Percentiles rank a stretch among this genome's conserved stretches.
Evolutionary conservation across 2,797 vertebrate genomes (phyloP).

Genomic region (Thalassophryne amazonica): DNA sequence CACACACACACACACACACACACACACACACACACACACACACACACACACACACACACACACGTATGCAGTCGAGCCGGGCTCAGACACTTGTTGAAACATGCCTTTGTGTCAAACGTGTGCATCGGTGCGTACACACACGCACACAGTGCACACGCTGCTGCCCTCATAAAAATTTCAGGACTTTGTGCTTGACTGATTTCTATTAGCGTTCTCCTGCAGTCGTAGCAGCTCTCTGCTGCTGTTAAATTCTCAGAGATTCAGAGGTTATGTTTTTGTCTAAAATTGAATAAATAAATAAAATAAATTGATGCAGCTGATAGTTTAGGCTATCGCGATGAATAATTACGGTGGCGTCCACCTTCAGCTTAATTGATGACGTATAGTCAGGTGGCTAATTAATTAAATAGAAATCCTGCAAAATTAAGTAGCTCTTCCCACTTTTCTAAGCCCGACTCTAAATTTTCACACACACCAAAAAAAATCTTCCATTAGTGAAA

Average conservation of each 20-base stretch:
- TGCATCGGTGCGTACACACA: background rate
- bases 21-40: background rate
- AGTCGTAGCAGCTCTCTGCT: slow-evolving; percentile 5
- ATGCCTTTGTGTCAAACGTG: background rate
- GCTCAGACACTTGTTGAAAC: slow-evolving; percentile 39
- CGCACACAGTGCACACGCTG: slow-evolving; percentile 7
- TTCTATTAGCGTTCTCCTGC: slow-evolving; percentile 46
- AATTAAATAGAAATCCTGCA: too few species aligned
- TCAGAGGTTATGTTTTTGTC: too few species aligned
- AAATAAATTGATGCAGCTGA: too few species aligned
- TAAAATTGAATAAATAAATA: too few species aligned
- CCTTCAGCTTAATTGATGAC: too few species aligned
- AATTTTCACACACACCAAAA: too few species aligned
- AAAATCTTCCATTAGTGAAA: too few species aligned
- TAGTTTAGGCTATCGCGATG: too few species aligned
- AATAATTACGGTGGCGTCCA: too few species aligned
- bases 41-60: background rate
- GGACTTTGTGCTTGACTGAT: slow-evolving; percentile 35
- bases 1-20: slow-evolving; percentile 2
- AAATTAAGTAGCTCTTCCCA: too few species aligned
- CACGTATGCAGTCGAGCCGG: background rate
- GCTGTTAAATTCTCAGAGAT: slow-evolving; percentile 15
- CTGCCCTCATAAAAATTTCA: slow-evolving; percentile 68
- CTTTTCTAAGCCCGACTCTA: too few species aligned
- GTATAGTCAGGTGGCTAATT: too few species aligned